Base-by-base conservation (phyloP, 2,797 vertebrate genomes). In the Kryptopterus vitreolus region DNA sequence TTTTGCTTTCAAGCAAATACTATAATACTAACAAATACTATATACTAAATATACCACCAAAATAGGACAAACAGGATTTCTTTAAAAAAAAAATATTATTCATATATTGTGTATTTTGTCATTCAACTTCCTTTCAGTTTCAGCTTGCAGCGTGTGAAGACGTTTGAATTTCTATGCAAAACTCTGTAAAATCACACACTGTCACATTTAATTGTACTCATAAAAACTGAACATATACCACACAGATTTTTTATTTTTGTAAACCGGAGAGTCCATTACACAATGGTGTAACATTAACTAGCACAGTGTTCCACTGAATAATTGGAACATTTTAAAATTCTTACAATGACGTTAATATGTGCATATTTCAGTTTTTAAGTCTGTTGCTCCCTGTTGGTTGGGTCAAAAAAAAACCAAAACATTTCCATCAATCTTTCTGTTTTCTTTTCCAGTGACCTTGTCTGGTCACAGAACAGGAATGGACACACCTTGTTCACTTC, bases 391-490 rank as follows among this genome's bases (percentile, higher is more conserved):
- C 52, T 68, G 66, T 68, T 82, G 59, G 13, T 7, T 69, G 71
- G 43, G 31, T 77, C 35, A 26, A 33, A 58, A 26, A 58, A n/a
- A n/a, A n/a, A n/a, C n/a, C n/a, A n/a, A n/a, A 63, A 7, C 48
- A 81, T 85, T 71, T 85, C 82, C 81, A 71, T 77, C 50, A 63
- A 58, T 66, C 33, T 57, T 55, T 59, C 31, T 80, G 35, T 85
- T 87, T 81, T 83, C 59, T 74, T 83, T 87, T 84, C 84, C 82
- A 86, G 59, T 26, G 33, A 43, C 43, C 43, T 73, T 16, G 13
- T 18, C 58, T 76, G 78, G 58, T 84, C 75, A 86, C 69, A 80
- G 82, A 86, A 79, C 80, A 86, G 85, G 85, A 86, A 84, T 18
- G 76, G 80, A 61, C 85, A 84, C 82, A 84, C 82, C 85, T 84